A percentile compares a stretch with the other conserved stretches of the same genome.
Evolutionary conservation across 2,797 vertebrate species (phyloP).

Genomic region (Graptemys geographica): DNA sequence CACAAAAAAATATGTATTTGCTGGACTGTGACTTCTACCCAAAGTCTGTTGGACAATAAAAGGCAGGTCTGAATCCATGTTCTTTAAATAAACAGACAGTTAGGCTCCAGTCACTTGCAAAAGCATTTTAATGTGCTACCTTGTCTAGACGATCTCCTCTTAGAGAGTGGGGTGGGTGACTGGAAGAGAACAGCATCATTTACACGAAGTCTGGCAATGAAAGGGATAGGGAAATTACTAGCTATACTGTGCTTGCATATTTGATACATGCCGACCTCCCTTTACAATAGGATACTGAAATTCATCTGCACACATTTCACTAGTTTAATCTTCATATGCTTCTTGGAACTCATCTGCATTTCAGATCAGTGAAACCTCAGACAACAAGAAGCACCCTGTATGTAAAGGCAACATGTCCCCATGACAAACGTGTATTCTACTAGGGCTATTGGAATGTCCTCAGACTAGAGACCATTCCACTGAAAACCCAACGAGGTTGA

Average conservation of each 20-base stretch:
- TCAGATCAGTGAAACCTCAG: not conserved
- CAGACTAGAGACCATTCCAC: not conserved
- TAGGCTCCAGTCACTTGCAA: not conserved
- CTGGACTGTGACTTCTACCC: accelerated
- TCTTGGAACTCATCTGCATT: not conserved
- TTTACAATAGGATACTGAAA: not conserved
- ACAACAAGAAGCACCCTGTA: not conserved
- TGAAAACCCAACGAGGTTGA: not conserved
- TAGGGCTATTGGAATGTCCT: not conserved
- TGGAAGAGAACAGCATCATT: accelerated
- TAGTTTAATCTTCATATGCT: not conserved
- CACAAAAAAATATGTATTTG: not conserved
- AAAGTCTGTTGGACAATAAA: not conserved
- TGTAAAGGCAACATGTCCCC: not conserved
- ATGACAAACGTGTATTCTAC: not conserved
- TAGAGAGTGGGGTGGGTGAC: accelerated
- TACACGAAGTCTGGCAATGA: not conserved
- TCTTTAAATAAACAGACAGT: not conserved
- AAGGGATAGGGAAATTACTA: accelerated
- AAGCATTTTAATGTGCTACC: accelerated
- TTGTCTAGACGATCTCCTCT: not conserved
- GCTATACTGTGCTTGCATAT: accelerated
- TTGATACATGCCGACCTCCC: not conserved
- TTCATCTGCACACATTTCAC: not conserved
- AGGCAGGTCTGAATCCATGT: accelerated